Conservation (phyloP, 2,797 vertebrate genomes). For the Sternotherus odoratus region DNA sequence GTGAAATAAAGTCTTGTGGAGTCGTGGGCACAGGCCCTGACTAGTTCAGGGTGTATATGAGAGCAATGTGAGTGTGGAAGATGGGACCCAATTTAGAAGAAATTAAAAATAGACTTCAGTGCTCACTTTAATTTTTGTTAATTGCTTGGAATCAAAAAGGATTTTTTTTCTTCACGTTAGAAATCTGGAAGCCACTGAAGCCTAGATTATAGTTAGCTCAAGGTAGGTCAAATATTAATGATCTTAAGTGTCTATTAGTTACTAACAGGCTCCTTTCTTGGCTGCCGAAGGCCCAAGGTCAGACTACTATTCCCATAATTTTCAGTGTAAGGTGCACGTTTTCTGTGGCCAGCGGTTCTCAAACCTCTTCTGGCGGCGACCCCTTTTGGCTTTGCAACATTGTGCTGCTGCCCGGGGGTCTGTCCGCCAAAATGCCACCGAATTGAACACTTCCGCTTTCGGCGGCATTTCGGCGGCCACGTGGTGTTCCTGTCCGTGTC, state of each 20-base stretch:
- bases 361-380: no score
- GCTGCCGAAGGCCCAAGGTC: not conserved
- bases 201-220: not conserved
- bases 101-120: conserved; percentile 9
- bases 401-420: no score
- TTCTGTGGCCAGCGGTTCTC: no score
- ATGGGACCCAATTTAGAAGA: conserved; percentile 45
- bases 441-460: no score
- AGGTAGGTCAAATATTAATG: not conserved
- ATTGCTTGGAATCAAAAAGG: not conserved
- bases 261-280: not conserved
- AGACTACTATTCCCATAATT: not conserved
- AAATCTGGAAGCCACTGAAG: not conserved
- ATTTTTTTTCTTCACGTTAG: not conserved
- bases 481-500: no score
- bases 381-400: no score
- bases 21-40: fast-evolving
- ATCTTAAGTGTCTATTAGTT: not conserved
- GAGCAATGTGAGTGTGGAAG: not conserved
- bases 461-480: no score
- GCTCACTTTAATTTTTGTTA: not conserved
- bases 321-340: not conserved
- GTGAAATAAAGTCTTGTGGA: not conserved
- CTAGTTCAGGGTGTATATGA: not conserved
- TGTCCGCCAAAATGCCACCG: no score